Conservation (phyloP, 2,888 invertebrate genomes). For the Drosophila histrio region DNA sequence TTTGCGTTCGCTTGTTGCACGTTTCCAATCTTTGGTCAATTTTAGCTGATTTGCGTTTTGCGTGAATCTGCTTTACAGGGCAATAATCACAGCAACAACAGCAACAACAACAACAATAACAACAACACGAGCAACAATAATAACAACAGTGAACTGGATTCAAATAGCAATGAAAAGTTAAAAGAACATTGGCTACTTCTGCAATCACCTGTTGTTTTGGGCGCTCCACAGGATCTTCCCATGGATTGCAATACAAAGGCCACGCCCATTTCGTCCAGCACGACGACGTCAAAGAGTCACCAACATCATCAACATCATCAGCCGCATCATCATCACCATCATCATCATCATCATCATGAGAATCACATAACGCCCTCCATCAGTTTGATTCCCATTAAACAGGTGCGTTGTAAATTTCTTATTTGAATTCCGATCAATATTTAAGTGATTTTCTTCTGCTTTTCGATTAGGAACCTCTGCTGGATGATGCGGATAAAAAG, state of each 20-base stretch:
- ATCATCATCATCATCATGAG: constrained; percentile 82
- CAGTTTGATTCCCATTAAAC: constrained; percentile 93
- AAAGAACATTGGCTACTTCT: constrained; percentile 71
- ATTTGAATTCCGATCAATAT: neutral
- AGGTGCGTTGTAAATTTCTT: constrained; percentile 84
- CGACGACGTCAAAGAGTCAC: constrained; percentile 67
- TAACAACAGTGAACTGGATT: constrained; percentile 38
- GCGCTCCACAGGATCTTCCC: constrained; percentile 65
- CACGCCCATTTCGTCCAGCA: constrained; percentile 79
- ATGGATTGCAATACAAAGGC: constrained; percentile 82
- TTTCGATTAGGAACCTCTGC: constrained; percentile 71
- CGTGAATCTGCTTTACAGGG: constrained; percentile 83
- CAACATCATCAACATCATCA: constrained; percentile 74
- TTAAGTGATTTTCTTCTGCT: neutral
- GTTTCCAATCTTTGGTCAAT: constrained; percentile 3
- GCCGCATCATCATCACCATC: constrained; percentile 80
- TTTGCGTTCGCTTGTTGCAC: neutral
- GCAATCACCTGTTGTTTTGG: constrained; percentile 63
- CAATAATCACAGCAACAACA: constrained; percentile 56
- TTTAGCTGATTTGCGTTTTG: constrained; percentile 82
- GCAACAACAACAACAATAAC: constrained; percentile 25
- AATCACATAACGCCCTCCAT: constrained; percentile 92
- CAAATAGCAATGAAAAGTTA: constrained; percentile 47
- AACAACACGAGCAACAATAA: constrained; percentile 29
- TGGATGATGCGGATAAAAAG: constrained; percentile 72